Evolutionary conservation across 2,797 vertebrate genomes (phyloP), one percentile per base, ranked within the genome.

Genomic region (Pseudomugil tenellus): DNA sequence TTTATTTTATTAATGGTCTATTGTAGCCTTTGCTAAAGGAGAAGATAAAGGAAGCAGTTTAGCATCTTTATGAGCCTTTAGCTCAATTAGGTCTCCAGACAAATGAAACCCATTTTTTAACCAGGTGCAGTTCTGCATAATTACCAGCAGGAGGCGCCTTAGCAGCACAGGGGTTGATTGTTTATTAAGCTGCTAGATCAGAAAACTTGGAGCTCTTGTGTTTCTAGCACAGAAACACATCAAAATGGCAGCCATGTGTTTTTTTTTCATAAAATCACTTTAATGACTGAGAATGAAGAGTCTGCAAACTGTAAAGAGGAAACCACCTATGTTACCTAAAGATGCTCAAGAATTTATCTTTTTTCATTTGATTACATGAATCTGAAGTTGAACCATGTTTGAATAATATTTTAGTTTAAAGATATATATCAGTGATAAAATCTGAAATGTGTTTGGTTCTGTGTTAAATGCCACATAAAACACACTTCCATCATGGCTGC

Each of bases 171-270:
- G 48, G 34, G 59, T 49, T 48, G 29, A 55, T 70, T 72, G 76
- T 84, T 84, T 81, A 79, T 66, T 25, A 59, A 53, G 51, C 48
- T 49, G 59, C 4, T 57, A 75, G 62, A 57, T 66, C 14, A 63
- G 67, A 80, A 70, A 84, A 90, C 77, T 89, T 86, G 64, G 65
- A 80, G 79, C 82, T 77, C 57, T 52, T 54, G 80, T 86, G 80
- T 84, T 85, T 78, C 34, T 21, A 72, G 64, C 65, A 74, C 73
- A 83, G 77, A 70, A 68, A 81, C 55, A 71, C 67, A 79, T 85
- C 87, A 91, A 92, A 92, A 92, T 92, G 89, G 89, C 80, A 89
- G 84, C 85, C 80, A 6, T 74, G 78, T 59, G 16, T 63, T 28
- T 76, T 37, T 55, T 62, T 4, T 32, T 32, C 9, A 6, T 31